Conservation (phyloP, 2,797 vertebrate genomes). For the Benthosema pterotum region DNA sequence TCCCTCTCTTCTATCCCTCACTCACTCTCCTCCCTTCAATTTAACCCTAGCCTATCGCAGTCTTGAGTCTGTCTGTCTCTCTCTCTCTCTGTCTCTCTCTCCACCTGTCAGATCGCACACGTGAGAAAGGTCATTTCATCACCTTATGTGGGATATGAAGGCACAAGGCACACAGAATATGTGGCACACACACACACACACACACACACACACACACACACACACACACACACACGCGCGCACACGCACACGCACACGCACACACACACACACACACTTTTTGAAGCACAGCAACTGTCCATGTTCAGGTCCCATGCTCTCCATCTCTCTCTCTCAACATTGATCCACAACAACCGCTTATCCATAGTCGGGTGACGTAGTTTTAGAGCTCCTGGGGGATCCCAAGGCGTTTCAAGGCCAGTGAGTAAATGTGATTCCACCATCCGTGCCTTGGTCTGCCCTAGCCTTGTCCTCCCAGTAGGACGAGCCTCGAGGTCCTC, state of each 20-base stretch:
- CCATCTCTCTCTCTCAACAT: not conserved
- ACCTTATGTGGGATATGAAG: slow-evolving; percentile 25
- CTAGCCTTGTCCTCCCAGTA: too few species aligned
- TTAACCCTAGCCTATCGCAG: too few species aligned
- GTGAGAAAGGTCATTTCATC: slow-evolving; percentile 31
- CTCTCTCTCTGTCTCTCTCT: not conserved
- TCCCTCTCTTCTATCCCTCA: slow-evolving; percentile 10
- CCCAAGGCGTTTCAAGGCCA: too few species aligned
- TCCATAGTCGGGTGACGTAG: too few species aligned
- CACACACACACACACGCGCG: slow-evolving; percentile 1
- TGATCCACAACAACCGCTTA: too few species aligned
- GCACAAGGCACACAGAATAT: too few species aligned
- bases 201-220: slow-evolving; percentile 1
- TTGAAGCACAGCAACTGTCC: slow-evolving; percentile 27
- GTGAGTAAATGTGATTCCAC: too few species aligned
- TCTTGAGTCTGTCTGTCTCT: not conserved
- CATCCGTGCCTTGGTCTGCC: too few species aligned
- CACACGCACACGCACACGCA: not conserved
- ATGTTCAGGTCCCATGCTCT: slow-evolving; percentile 9
- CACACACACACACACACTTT: not conserved
- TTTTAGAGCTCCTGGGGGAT: too few species aligned
- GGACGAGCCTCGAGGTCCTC: too few species aligned
- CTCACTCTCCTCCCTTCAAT: not conserved
- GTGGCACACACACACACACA: not conserved
- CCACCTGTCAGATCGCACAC: slow-evolving; percentile 22